phyloP scores from a whole-genome alignment of 2,888 invertebrate genomes.

The Acanthococcus lagerstroemiae region DNA sequence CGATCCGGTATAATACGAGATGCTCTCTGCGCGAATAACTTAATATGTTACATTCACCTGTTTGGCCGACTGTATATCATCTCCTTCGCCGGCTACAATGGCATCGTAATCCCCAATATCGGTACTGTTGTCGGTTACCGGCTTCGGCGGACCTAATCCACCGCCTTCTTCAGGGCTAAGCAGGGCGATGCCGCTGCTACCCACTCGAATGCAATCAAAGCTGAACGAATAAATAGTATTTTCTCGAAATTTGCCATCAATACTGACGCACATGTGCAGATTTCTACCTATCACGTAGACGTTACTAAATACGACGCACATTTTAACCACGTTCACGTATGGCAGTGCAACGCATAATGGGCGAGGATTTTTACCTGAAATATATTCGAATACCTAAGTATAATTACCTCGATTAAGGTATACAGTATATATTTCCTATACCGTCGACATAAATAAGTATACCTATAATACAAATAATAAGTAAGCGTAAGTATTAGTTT shows the following conservation, averaged over 20 bases:
- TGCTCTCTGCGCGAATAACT: too few species aligned
- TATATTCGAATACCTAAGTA: too few species aligned
- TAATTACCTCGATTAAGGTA: too few species aligned
- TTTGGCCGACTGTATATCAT: slow-evolving; percentile 29
- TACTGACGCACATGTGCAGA: slow-evolving; percentile 67
- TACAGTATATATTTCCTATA: too few species aligned
- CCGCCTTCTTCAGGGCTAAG: slow-evolving; percentile 65
- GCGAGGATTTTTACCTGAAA: slow-evolving; percentile 63
- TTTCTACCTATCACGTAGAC: slow-evolving; percentile 72
- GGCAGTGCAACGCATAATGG: slow-evolving; percentile 65
- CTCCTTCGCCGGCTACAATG: slow-evolving; percentile 31
- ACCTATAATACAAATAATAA: too few species aligned
- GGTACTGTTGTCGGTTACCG: slow-evolving; percentile 12
- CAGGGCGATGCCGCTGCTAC: slow-evolving; percentile 62
- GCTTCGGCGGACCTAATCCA: slow-evolving; percentile 52
- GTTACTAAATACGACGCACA: slow-evolving; percentile 69
- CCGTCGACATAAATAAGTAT: too few species aligned
- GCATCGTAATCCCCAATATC: slow-evolving; percentile 27
- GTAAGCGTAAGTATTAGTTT: too few species aligned
- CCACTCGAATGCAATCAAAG: slow-evolving; percentile 57
- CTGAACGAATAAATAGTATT: slow-evolving; percentile 48
- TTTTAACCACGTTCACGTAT: slow-evolving; percentile 54
- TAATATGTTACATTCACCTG: too few species aligned
- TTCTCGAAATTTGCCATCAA: slow-evolving; percentile 57
- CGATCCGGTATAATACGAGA: too few species aligned